A percentile compares a stretch with the other conserved stretches of the same genome.
phyloP scores from a whole-genome alignment of 2,113 vertebrate genomes.

The Cochlearius cochlearius region DNA sequence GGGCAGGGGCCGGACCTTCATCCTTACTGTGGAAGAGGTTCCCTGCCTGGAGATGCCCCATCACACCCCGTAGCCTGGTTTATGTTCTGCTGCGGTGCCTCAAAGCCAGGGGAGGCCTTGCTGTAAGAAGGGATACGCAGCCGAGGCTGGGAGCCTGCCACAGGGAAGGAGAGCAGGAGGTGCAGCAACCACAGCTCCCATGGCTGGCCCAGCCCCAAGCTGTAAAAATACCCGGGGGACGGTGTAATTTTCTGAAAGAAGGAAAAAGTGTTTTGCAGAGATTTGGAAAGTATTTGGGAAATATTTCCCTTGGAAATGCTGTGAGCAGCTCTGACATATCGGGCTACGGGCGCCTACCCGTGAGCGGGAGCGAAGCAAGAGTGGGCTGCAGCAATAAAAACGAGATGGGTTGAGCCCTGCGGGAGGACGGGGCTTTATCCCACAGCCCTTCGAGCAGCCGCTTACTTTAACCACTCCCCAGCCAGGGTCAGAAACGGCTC shows the following conservation, averaged over 20 bases:
- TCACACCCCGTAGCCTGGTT: neutral
- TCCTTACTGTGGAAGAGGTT: neutral
- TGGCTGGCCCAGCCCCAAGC: neutral
- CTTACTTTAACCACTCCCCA: neutral
- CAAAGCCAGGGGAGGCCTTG: neutral
- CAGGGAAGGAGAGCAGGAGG: neutral
- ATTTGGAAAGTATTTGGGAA: neutral
- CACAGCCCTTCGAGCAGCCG: neutral
- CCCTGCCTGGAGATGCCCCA: neutral
- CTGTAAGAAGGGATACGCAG: accelerated
- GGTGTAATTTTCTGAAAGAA: neutral
- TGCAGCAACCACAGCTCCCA: neutral
- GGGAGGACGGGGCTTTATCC: neutral
- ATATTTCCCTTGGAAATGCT: neutral
- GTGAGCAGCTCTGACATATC: neutral
- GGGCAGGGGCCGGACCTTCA: neutral
- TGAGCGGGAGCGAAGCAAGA: neutral
- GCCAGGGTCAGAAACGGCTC: neutral
- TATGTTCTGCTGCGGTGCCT: neutral
- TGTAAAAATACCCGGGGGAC: neutral
- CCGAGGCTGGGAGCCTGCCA: accelerated
- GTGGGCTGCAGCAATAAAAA: neutral
- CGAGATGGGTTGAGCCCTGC: neutral
- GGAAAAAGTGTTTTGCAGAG: neutral
- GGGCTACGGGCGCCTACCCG: too few species aligned